Base-by-base conservation (phyloP, 2,113 vertebrate species). In the Condylura cristata region DNA sequence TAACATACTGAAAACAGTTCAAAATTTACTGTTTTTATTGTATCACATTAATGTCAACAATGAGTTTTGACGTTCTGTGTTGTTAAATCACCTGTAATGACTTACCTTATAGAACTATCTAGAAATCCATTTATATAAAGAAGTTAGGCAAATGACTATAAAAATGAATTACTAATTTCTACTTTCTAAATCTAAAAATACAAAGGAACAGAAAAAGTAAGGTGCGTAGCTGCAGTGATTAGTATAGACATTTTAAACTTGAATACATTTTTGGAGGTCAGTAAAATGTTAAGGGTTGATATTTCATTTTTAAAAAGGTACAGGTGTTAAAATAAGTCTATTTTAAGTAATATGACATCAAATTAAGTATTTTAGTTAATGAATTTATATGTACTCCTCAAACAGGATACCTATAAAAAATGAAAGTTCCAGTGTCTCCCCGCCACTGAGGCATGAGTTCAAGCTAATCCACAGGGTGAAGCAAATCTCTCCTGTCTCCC, bases 31-130 rank as follows among this genome's bases (percentile, higher is more conserved):
- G 48, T 86, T 97, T 97, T 86, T 91, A 94, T 96, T 98, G 96
- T 84, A 96, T 96, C 92, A 92, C 93, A 93, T 95, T 96, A 95
- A 96, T 93, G 87, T 97, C 94, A 97, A 94, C 89, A 94, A 86
- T 0, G 0, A 95, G 80, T 96, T 97, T 94, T 97, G 92, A 97
- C 97, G 92, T 96, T 97, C 90, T 94, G 58, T 78, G 91, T 97
- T 95, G 81, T 97, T 65, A 95, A 96, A 95, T 88, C 93, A 96
- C 82, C 93, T 95, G 75, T 91, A 85, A 96, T 79, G 32, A 30
- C 51, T 97, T 97, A 34, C 0, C 91, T 96, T 93, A 81, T 63
- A 70, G 39, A 74, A 74, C 58, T 80, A 91, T 95, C 96, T 97
- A 94, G 95, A 98, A 98, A 97, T 72, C 88, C 85, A 96, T 86